Percentiles rank a stretch among this genome's conserved stretches.
phyloP scores from a whole-genome alignment of 2,113 vertebrate species.

The Hemiprocne comata region DNA sequence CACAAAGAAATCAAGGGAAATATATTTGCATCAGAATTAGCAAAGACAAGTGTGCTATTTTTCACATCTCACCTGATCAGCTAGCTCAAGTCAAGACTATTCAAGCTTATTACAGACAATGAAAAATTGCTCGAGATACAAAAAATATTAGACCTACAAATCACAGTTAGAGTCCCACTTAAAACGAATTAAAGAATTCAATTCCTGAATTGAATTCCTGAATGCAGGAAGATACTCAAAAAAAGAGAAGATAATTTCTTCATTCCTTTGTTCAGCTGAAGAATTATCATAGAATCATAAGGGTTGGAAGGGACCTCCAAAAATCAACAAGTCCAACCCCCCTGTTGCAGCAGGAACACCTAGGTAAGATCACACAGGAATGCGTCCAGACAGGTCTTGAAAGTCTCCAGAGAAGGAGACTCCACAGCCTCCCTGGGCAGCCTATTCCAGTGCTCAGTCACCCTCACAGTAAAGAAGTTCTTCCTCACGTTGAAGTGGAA shows the following conservation, averaged over 20 bases:
- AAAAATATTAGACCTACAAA: not conserved
- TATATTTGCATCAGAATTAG: not conserved
- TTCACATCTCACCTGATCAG: not conserved
- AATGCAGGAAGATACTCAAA: not conserved
- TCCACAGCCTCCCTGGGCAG: too few relatives aligned
- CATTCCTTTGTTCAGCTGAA: not conserved
- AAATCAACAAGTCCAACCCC: too few relatives aligned
- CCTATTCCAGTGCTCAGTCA: too few relatives aligned
- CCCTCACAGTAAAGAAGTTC: too few relatives aligned
- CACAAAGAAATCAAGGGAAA: not conserved
- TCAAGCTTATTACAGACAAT: not conserved
- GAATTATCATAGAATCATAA: too few relatives aligned
- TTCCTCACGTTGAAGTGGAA: too few relatives aligned
- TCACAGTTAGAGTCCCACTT: not conserved
- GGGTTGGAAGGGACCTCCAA: too few relatives aligned
- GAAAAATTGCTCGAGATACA: not conserved
- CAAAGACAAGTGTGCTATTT: not conserved
- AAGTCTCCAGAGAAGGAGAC: too few relatives aligned
- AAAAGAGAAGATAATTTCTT: not conserved
- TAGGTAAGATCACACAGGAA: too few relatives aligned
- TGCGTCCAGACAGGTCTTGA: too few relatives aligned
- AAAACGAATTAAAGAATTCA: not conserved
- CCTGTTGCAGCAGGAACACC: too few relatives aligned
- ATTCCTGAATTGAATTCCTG: not conserved
- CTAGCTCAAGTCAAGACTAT: not conserved